Conservation (phyloP, 2,888 invertebrate genomes). For the Parelbella ahira region DNA sequence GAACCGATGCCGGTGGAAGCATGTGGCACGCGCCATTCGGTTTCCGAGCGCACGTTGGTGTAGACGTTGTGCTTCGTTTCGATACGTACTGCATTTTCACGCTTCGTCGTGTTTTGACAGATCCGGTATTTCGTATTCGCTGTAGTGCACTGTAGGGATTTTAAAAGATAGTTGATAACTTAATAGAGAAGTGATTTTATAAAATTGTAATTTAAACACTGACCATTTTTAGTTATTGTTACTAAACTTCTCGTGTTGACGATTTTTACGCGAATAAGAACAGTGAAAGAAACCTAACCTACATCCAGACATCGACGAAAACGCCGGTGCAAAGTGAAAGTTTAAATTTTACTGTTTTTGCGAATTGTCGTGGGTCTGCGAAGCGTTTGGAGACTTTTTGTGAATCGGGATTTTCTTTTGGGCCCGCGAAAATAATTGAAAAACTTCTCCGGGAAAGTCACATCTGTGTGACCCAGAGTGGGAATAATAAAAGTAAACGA, state of each 20-base stretch:
- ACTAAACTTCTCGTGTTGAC: conserved; percentile 39
- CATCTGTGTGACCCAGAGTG: conserved; percentile 62
- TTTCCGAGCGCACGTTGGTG: conserved; percentile 56
- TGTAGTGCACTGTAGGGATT: conserved; percentile 12
- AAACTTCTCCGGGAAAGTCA: conserved; percentile 54
- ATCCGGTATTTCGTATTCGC: conserved; percentile 37
- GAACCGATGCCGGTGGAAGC: conserved; percentile 47
- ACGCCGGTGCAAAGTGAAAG: conserved; percentile 66
- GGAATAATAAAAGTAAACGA: conserved; percentile 65
- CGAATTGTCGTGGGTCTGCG: conserved; percentile 42
- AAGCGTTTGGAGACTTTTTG: conserved; percentile 39
- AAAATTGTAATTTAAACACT: conserved; percentile 1
- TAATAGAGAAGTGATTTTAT: conserved; percentile 6
- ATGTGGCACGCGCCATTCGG: conserved; percentile 79
- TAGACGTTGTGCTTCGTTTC: conserved; percentile 47
- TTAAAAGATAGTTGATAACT: conserved; percentile 27
- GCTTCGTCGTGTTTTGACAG: conserved; percentile 65
- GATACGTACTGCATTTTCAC: conserved; percentile 41
- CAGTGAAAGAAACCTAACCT: conserved; percentile 50
- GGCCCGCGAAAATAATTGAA: conserved; percentile 55
- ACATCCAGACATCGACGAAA: conserved; percentile 58
- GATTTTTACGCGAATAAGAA: conserved; percentile 36
- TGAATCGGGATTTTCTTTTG: conserved; percentile 41
- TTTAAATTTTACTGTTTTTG: conserved; percentile 55
- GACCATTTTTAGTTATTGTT: conserved; percentile 31